Base-by-base conservation (phyloP, 2,888 invertebrate species). In the Erpobdella octoculata region DNA sequence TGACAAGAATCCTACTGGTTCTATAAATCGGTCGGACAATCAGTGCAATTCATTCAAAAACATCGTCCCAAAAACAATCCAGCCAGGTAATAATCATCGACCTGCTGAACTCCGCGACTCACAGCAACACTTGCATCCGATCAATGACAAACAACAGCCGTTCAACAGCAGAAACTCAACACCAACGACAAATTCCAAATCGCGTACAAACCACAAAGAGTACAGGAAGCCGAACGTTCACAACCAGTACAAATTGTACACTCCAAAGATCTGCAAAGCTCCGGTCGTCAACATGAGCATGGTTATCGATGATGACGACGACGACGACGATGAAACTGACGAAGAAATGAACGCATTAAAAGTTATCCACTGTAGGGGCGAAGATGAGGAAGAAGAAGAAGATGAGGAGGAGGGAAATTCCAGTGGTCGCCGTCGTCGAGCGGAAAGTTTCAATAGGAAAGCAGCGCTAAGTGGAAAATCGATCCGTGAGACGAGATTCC, bases 321-420 rank as follows among this genome's bases (percentile, higher is more conserved):
- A 66, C 25, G 18, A 66, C 15, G 66, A 66, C 35, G 66, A 66
- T 38, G 66, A 66, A n/a, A 35, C 28, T 31, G 62, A 62, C 35
- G 62, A 62, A 28, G 35, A 62, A 6, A 31, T 33, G 35, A 62
- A 62, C 33, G 28, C 62, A 1, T 33, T 35, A 5, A 62, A 31
- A 9, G 33, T 12, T 3, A 31, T 33, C 33, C 12, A 41, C 46
- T n/a, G 12, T 41, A 41, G n/a, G 12, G 46, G n/a, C 46, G 46
- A 41, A 15, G 62, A n/a, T 2, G 62, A 25, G 8, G 62, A 62
- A 33, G 35, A 62, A 5, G 62, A 62, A 5, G 5, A 62, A n/a
- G 62, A 62, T 62, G 35, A 33, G 21, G 59, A 59, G n/a, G 62
- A 62, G n/a, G 35, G 33, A n/a, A 15, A 62, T 21, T 1, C 28